These are phyloP conservation scores for Larimichthys polyactis DNA, from an alignment of 2,113 vertebrate species.

Conservation along the genomic window DNA sequence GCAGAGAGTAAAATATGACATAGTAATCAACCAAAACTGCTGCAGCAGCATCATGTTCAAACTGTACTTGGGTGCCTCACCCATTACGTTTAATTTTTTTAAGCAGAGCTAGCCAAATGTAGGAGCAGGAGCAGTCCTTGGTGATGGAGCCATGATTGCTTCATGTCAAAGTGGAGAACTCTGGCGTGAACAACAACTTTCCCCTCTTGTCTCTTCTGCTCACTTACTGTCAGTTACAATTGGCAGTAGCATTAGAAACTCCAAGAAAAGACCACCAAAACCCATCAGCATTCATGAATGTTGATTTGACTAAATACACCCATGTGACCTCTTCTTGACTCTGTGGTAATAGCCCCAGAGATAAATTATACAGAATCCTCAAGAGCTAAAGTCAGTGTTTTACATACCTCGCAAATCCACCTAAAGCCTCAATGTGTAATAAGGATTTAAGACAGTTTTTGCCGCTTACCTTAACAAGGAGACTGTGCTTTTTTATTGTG, in stretches of 20 bases:
- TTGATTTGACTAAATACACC: conserved; percentile 14
- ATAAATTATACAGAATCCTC: neutral
- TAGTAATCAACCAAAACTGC: neutral
- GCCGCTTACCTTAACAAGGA: neutral
- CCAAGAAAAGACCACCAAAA: neutral
- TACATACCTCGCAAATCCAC: neutral
- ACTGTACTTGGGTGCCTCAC: neutral
- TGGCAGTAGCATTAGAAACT: neutral
- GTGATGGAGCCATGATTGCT: neutral
- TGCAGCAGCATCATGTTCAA: neutral
- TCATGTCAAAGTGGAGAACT: neutral
- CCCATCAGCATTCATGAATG: conserved; percentile 2
- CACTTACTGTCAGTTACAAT: neutral
- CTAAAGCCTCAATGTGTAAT: neutral
- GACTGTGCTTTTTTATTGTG: neutral
- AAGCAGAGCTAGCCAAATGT: neutral
- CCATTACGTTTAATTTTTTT: neutral
- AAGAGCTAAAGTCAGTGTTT: neutral
- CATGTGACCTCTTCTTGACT: neutral
- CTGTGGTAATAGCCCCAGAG: neutral
- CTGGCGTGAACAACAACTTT: conserved; percentile 8
- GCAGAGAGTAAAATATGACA: neutral
- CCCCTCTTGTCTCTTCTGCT: conserved; percentile 11
- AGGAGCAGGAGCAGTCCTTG: neutral
- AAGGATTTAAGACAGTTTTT: neutral